Conservation (phyloP, 2,888 invertebrate genomes). For the Elmis aenea region DNA sequence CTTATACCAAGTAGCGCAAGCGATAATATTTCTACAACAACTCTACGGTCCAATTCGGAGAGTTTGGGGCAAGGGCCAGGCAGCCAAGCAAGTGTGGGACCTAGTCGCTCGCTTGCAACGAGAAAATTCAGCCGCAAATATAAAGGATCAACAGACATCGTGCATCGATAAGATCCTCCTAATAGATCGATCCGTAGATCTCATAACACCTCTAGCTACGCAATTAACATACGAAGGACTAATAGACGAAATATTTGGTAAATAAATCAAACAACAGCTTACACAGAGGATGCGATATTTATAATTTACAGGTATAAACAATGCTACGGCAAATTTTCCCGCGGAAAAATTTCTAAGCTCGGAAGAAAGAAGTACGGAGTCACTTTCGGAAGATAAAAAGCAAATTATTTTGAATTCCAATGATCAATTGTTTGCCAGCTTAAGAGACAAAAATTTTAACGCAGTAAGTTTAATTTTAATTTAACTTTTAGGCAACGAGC, state of each 20-base stretch:
- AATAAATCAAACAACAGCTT: background rate
- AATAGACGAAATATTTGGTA: constrained; percentile 88
- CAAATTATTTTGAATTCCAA: constrained; percentile 80
- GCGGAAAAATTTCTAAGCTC: constrained; percentile 73
- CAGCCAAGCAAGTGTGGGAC: constrained; percentile 86
- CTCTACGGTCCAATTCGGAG: constrained; percentile 85
- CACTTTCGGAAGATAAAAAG: constrained; percentile 61
- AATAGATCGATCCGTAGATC: constrained; percentile 86
- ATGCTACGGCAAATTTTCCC: constrained; percentile 76
- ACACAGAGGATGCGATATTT: background rate
- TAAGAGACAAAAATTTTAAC: constrained; percentile 90
- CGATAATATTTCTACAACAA: constrained; percentile 78
- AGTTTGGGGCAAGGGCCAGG: constrained; percentile 84
- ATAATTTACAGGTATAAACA: constrained; percentile 59
- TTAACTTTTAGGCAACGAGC: too few relatives aligned
- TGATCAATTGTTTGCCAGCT: constrained; percentile 82
- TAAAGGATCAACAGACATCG: constrained; percentile 41
- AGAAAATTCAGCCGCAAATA: constrained; percentile 57
- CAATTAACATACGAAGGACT: constrained; percentile 97
- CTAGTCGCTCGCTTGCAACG: constrained; percentile 68
- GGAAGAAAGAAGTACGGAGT: constrained; percentile 58
- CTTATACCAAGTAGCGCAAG: constrained; percentile 81
- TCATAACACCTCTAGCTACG: constrained; percentile 86
- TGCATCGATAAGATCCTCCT: constrained; percentile 83
- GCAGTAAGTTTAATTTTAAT: too few relatives aligned